A percentile compares a stretch with the other conserved stretches of the same genome.
Evolutionary conservation across 1,140 invertebrate species (phyloP).

Genomic region (Papilio polytes): DNA sequence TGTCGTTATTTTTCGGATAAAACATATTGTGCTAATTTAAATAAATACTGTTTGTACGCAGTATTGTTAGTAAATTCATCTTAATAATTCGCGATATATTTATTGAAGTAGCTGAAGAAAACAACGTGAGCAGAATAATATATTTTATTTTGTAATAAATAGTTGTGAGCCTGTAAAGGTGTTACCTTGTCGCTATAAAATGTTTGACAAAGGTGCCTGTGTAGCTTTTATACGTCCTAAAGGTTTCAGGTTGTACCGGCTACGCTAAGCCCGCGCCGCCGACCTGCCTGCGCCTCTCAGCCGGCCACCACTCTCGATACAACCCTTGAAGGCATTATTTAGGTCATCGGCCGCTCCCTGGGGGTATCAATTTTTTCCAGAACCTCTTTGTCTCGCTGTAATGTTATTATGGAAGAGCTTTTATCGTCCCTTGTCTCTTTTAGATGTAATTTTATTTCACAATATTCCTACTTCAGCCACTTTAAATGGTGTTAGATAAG

Average conservation of each 20-base stretch:
- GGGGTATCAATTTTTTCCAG: constrained; percentile 17
- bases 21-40: not conserved
- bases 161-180: not conserved
- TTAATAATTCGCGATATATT: too few relatives aligned
- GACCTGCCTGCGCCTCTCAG: not conserved
- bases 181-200: not conserved
- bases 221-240: not conserved
- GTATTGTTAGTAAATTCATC: too few relatives aligned
- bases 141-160: not conserved
- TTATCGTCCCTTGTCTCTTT: constrained; percentile 14
- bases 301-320: not conserved
- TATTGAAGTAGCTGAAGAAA: not conserved
- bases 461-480: not conserved
- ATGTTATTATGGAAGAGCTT: constrained; percentile 1
- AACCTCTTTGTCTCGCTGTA: constrained; percentile 20
- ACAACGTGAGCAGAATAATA: not conserved
- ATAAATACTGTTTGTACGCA: not conserved
- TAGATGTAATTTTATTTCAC: not conserved
- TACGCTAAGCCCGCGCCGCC: not conserved
- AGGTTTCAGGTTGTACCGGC: not conserved
- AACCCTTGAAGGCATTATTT: not conserved
- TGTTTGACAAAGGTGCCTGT: not conserved
- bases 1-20: not conserved
- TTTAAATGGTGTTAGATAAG: not conserved
- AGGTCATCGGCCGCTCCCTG: not conserved